A percentile compares a stretch with the other conserved stretches of the same genome.
Evolutionary conservation across 2,888 invertebrate genomes (phyloP).

Genomic region (Beris morrisii): DNA sequence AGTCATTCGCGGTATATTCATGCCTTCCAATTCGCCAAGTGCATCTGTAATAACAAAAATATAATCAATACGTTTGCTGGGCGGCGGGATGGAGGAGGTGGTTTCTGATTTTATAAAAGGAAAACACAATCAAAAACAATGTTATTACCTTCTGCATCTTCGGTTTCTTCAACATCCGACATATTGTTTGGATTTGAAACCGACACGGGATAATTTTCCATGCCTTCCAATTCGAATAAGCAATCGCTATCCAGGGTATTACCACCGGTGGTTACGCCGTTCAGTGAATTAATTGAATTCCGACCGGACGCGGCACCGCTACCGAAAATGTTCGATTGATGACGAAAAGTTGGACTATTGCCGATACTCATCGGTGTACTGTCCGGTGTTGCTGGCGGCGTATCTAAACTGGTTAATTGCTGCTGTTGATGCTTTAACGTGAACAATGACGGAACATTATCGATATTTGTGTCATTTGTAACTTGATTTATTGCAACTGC

Average conservation of each 20-base stretch:
- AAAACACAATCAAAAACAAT: background rate
- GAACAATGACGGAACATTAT: slow-evolving; percentile 27
- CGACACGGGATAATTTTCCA: slow-evolving; percentile 42
- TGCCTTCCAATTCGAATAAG: slow-evolving; percentile 76
- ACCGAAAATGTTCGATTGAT: slow-evolving; percentile 42
- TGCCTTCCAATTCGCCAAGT: slow-evolving; percentile 51
- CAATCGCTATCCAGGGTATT: slow-evolving; percentile 65
- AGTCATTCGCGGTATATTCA: slow-evolving; percentile 46
- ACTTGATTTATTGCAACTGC: background rate
- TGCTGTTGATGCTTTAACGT: slow-evolving; percentile 22
- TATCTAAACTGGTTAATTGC: slow-evolving; percentile 52
- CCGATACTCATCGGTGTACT: slow-evolving; percentile 56
- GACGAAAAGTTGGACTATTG: slow-evolving; percentile 55
- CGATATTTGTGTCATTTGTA: slow-evolving; percentile 5
- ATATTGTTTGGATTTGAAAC: slow-evolving; percentile 43
- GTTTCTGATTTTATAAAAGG: background rate
- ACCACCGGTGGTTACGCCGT: slow-evolving; percentile 32
- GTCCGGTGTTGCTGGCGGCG: slow-evolving; percentile 56
- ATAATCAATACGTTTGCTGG: slow-evolving; percentile 55
- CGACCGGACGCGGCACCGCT: slow-evolving; percentile 4
- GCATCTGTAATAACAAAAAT: slow-evolving; percentile 46
- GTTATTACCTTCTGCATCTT: slow-evolving; percentile 73
- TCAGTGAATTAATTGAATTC: slow-evolving; percentile 15
- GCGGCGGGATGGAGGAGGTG: background rate
- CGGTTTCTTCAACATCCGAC: slow-evolving; percentile 70